A percentile compares a stretch with the other conserved stretches of the same genome.
phyloP scores from a whole-genome alignment of 1,140 invertebrate genomes.

The Melanaphis sacchari region DNA sequence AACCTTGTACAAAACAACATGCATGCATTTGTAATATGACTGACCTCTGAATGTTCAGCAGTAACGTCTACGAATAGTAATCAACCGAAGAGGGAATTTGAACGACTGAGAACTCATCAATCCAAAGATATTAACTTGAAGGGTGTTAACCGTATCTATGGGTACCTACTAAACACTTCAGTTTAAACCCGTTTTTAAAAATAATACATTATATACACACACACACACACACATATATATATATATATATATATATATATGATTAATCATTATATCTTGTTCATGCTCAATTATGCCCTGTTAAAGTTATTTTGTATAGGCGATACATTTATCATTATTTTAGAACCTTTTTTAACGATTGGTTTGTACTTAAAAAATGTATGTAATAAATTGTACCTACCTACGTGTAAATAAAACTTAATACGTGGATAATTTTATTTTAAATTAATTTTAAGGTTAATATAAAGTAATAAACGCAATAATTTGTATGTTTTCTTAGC shows the following conservation, averaged over 20 bases:
- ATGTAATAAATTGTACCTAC: not conserved
- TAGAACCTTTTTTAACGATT: not conserved
- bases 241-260: not conserved
- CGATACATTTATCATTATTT: not conserved
- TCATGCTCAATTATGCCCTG: not conserved
- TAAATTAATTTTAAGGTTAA: not conserved
- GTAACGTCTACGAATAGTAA: not conserved
- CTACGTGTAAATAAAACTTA: not conserved
- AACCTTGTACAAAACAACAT: not conserved
- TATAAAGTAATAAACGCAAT: not conserved
- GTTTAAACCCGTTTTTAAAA: not conserved
- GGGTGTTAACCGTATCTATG: not conserved
- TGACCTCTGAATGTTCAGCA: slow-evolving; percentile 24
- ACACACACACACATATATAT: no score
- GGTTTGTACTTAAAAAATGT: not conserved
- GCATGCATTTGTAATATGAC: not conserved
- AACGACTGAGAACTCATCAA: not conserved
- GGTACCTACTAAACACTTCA: not conserved
- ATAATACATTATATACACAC: not conserved
- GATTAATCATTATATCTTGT: not conserved
- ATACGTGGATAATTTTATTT: not conserved
- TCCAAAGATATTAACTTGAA: not conserved
- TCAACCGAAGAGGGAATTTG: no score
- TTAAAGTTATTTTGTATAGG: not conserved
- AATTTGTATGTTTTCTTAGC: not conserved